Base-by-base conservation (phyloP, 92 coral and sea anemone species). In the Umimayanthus chanpuru region DNA sequence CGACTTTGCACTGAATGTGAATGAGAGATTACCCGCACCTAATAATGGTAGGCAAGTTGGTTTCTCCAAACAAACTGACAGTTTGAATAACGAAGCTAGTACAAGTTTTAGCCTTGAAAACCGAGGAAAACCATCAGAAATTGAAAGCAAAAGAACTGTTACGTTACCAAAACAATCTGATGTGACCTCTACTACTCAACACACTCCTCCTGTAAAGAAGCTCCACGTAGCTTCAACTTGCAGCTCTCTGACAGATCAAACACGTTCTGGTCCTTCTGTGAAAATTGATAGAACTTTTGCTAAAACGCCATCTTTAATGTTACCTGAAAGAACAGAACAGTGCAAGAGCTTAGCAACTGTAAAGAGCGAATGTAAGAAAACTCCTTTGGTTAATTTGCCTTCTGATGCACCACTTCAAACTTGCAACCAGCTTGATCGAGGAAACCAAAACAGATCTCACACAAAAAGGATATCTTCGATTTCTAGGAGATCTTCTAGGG, bases 201-300 rank as follows among this genome's bases (percentile, higher is more conserved):
- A 5, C 8, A 44, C 79, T 2, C 79, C 2, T 21, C 49, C 79
- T 38, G 21, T 20, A 5, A 32, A 39, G 79, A 75, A 75, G 20
- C 50, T 21, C 3, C 9, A 29, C n/a, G 20, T 39, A 20, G 6
- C 79, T 73, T 73, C 77, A 73, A 32, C 44, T 21, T 29, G 77
- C 40, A 73, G n/a, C 43, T 73, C 77, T 2, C 47, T 32, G 47
- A 14, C 8, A 5, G 29, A 25, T 64, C 55, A 38, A 28, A 14
- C 72, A 44, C 18, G 26, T 2, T 78, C 23, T 65, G 58, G 23
- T 10, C 29, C 87, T 40, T 16, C 77, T 25, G 66, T 70, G 28
- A 70, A 9, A 47, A 41, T 83, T 68, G 78, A 70, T 30, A 70
- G 87, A 68, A 67, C 87, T 2, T 70, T 70, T 29, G 44, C 28